Base-by-base conservation (phyloP, 2,113 vertebrate genomes). In the Pterophyllum scalare region DNA sequence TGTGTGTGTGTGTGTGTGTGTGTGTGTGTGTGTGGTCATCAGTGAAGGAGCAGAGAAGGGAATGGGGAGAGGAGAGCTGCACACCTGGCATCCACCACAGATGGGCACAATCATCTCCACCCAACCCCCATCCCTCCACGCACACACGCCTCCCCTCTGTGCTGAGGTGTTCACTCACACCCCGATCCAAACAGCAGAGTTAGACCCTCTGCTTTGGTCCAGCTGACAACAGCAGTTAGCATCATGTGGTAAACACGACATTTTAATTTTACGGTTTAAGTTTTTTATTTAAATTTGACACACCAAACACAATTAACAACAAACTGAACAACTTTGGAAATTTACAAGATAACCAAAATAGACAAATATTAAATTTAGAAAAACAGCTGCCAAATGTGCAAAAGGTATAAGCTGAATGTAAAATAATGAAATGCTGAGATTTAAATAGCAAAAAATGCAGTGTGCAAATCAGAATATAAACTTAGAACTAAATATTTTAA, bases 31-130 rank as follows among this genome's bases (percentile, higher is more conserved):
- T 52, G 59, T 72, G 79, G 75, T 80, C 79, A 79, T 83, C 62
- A 87, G n/a, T 61, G 24, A 77, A 59, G 86, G 72, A 75, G 82
- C 58, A 81, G 82, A 83, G 83, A 88, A 54, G 75, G 59, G 82
- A 78, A 80, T 43, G 70, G 56, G 11, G 79, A 49, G 65, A 49
- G 85, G 88, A 65, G 81, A 76, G 88, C 7, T 91, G 88, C 94
- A 94, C 95, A 96, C 95, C 95, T 96, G 95, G 94, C 94, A 94
- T 94, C 90, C 76, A 52, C 92, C 95, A 95, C 92, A 95, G 95
- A 95, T 95, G 95, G 94, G 93, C 91, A 94, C 93, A 95, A 95
- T 95, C 93, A 95, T 94, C 94, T 93, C 89, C 59, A 59, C 76
- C 82, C 74, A 79, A 28, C 75, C 64, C 59, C 75, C 70, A 43